Conservation (phyloP, 2,113 vertebrate genomes). For the Gopherus flavomarginatus region DNA sequence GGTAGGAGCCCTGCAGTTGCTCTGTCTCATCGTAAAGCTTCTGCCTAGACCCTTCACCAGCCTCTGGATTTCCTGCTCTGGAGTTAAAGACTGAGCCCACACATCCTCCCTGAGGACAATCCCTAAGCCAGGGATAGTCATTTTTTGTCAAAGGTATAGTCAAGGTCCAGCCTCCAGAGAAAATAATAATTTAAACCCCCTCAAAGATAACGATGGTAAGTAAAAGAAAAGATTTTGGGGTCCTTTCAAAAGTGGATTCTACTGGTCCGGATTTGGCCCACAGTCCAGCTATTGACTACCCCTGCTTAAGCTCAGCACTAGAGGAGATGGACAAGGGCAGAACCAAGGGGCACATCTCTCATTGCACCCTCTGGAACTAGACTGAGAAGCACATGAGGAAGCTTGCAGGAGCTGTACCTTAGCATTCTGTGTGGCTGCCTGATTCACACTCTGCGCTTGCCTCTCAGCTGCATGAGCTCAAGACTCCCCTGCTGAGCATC, state of each 20-base stretch:
- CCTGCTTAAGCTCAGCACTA: background rate
- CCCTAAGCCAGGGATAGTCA: background rate
- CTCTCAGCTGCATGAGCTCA: background rate
- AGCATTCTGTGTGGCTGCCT: background rate
- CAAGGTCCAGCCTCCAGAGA: no score
- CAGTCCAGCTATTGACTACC: no score
- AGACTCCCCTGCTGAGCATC: background rate
- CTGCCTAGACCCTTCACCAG: background rate
- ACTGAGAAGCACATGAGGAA: background rate
- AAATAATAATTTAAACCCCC: no score
- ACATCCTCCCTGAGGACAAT: background rate
- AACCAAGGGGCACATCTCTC: background rate
- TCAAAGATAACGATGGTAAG: no score
- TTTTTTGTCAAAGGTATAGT: no score
- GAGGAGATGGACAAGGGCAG: background rate
- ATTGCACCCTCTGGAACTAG: background rate
- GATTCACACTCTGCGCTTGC: background rate
- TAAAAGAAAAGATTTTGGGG: no score
- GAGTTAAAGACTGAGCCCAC: background rate
- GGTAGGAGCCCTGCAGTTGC: background rate
- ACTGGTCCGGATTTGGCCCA: no score
- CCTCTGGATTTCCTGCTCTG: background rate
- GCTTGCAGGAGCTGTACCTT: background rate
- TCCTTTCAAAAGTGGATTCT: no score
- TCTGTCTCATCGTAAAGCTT: background rate